Evolutionary conservation across 2,888 invertebrate species (phyloP).

Genomic region (Dione juno): DNA sequence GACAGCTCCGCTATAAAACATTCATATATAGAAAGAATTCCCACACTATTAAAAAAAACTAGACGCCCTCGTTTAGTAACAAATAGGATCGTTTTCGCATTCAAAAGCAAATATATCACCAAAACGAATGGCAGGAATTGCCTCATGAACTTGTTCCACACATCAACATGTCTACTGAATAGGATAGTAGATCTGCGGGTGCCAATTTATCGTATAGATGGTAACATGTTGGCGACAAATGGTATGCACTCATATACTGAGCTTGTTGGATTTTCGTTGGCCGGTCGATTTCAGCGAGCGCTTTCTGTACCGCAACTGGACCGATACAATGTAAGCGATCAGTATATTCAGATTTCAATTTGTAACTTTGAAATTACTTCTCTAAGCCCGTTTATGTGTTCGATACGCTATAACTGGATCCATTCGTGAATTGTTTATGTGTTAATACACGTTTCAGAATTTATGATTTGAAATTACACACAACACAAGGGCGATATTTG

Average conservation of each 20-base stretch:
- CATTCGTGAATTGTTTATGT: background rate
- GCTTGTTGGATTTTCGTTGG: conserved; percentile 40
- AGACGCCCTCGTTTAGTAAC: conserved; percentile 26
- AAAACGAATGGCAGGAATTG: conserved; percentile 42
- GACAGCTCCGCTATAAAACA: background rate
- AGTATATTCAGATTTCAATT: conserved; percentile 18
- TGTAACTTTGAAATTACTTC: conserved; percentile 17
- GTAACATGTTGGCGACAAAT: conserved; percentile 70
- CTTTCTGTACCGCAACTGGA: conserved; percentile 4
- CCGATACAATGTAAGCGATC: conserved; percentile 18
- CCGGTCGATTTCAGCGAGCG: conserved; percentile 31
- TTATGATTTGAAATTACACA: too few relatives aligned
- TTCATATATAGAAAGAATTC: background rate
- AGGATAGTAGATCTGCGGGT: conserved; percentile 67
- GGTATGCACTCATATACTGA: conserved; percentile 55
- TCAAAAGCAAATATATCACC: conserved; percentile 45
- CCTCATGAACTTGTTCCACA: conserved; percentile 57
- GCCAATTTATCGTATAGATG: conserved; percentile 80
- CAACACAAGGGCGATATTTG: too few relatives aligned
- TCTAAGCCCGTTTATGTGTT: conserved; percentile 4
- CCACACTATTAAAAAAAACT: conserved; percentile 21
- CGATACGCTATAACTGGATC: background rate
- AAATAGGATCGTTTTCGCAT: conserved; percentile 29
- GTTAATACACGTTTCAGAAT: background rate
- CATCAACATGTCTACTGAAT: conserved; percentile 65